Conservation (phyloP, 2,888 invertebrate species). For the Acanthopleura granulata region DNA sequence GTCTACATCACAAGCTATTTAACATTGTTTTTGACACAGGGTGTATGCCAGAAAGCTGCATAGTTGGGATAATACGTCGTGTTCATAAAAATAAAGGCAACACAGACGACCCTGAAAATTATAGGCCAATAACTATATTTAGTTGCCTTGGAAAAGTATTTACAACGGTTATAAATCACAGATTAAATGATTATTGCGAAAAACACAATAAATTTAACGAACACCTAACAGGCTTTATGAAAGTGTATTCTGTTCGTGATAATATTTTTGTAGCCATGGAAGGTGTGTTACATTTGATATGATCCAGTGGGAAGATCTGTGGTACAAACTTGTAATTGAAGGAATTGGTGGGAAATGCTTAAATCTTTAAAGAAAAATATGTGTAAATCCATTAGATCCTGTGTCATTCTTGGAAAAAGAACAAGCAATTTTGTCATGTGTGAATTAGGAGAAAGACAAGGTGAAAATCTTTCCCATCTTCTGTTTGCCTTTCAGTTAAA, state of each 20-base stretch:
- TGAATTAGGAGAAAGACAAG: background rate
- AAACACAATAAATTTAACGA: background rate
- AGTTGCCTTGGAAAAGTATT: no score
- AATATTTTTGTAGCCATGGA: background rate
- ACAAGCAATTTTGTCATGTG: background rate
- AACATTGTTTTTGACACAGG: no score
- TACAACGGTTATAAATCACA: background rate
- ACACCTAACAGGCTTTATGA: background rate
- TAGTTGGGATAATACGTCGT: no score
- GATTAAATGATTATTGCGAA: background rate
- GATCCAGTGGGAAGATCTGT: background rate
- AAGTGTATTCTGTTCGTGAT: background rate
- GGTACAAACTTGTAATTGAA: background rate
- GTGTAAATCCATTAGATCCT: background rate
- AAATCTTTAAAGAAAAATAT: background rate
- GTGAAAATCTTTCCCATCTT: background rate
- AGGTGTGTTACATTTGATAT: background rate
- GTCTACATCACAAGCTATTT: no score
- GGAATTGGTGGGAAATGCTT: background rate
- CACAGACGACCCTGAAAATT: no score
- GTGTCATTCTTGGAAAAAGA: background rate
- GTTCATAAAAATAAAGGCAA: no score
- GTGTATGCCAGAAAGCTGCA: no score
- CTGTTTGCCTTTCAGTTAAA: background rate
- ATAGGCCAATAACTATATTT: no score